These are phyloP conservation scores for Nothobranchius furzeri DNA, from an alignment of 2,113 vertebrate species.

Conservation along the genomic window DNA sequence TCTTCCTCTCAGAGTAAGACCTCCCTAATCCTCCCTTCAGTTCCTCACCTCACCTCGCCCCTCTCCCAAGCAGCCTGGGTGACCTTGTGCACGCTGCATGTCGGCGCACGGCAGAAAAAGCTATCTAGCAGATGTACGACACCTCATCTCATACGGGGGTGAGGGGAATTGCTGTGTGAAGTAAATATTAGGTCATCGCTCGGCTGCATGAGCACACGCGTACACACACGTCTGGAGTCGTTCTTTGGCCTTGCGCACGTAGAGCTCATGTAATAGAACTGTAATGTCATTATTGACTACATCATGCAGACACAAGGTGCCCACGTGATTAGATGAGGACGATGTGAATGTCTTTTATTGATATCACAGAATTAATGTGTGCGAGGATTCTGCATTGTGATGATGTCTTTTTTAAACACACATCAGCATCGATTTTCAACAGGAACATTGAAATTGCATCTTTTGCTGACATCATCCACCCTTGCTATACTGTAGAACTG, in stretches of 20 bases:
- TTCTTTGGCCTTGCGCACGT: constrained; percentile 36
- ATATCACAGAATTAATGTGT: no score
- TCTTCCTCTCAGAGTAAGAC: constrained; percentile 3
- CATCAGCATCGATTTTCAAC: no score
- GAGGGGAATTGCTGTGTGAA: constrained; percentile 65
- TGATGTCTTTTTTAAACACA: no score
- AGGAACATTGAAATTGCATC: no score
- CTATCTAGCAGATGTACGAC: constrained; percentile 74
- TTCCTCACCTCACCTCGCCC: constrained; percentile 37
- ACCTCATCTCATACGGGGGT: constrained; percentile 66
- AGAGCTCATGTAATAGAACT: constrained; percentile 33
- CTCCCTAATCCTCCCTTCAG: constrained; percentile 29
- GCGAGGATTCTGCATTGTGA: no score
- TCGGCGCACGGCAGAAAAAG: constrained; percentile 61
- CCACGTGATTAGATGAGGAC: neutral
- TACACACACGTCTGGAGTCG: constrained; percentile 1
- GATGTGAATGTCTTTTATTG: neutral
- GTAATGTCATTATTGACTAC: constrained; percentile 22
- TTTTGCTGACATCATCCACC: no score
- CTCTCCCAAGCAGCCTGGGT: constrained; percentile 44
- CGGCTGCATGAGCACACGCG: constrained; percentile 16
- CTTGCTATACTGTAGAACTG: no score
- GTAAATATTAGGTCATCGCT: constrained; percentile 67
- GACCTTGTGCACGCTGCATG: constrained; percentile 54
- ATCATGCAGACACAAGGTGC: constrained; percentile 4